Conservation (phyloP, 2,113 vertebrate species). For the Barbus barbus region DNA sequence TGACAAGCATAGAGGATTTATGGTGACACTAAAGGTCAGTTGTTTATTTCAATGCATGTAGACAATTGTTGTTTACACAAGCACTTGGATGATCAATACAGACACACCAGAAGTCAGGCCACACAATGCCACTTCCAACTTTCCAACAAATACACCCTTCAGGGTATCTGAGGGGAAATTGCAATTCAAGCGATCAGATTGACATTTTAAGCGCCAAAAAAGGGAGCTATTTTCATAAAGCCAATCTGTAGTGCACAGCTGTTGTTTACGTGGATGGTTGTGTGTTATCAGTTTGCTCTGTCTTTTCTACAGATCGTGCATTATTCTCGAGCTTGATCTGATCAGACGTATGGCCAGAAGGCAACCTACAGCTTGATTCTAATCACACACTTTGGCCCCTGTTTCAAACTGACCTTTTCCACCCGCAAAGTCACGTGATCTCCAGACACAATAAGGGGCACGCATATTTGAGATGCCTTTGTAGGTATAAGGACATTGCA, state of each 20-base stretch:
- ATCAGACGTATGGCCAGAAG: constrained; percentile 3
- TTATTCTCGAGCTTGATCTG: background rate
- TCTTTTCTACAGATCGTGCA: constrained; percentile 19
- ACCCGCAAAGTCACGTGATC: constrained; percentile 20
- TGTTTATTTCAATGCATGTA: background rate
- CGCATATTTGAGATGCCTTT: constrained; percentile 33
- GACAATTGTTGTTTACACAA: background rate
- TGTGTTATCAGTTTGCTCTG: background rate
- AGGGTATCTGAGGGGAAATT: too few species aligned
- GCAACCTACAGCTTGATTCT: constrained; percentile 37
- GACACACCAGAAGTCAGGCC: too few species aligned
- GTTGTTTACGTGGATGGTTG: background rate
- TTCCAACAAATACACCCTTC: too few species aligned
- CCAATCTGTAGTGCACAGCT: constrained; percentile 4
- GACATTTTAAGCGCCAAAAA: background rate
- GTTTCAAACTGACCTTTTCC: constrained; percentile 39
- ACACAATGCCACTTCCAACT: too few species aligned
- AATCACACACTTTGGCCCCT: constrained; percentile 36
- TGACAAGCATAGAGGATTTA: background rate
- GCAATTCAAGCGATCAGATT: background rate
- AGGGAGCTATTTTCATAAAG: background rate
- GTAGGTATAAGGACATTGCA: constrained; percentile 22
- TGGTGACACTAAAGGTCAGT: background rate
- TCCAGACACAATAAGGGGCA: constrained; percentile 29
- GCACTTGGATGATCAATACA: too few species aligned